A percentile compares a stretch with the other conserved stretches of the same genome.
phyloP scores from a whole-genome alignment of 2,797 vertebrate species.

The Enoplosus armatus region DNA sequence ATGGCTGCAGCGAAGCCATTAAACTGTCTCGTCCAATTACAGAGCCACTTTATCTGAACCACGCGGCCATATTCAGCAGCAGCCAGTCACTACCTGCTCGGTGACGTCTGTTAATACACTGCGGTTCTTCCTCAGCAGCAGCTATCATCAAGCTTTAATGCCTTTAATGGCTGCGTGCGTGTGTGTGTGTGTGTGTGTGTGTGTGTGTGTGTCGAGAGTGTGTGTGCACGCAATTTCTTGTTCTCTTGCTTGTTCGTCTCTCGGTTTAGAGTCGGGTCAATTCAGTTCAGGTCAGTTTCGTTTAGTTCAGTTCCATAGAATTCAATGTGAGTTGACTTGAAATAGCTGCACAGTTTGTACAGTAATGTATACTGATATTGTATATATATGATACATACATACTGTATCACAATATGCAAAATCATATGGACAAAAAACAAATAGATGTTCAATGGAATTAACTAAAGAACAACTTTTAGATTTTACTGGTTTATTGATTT shows the following conservation, averaged over 20 bases:
- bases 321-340: not conserved
- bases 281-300: conserved; percentile 1
- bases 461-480: no score
- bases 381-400: not conserved
- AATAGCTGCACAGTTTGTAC: no score
- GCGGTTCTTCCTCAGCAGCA: conserved; percentile 32
- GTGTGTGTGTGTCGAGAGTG: not conserved
- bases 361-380: not conserved
- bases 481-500: no score
- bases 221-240: no score
- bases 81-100: conserved; percentile 25
- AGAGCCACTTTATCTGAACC: conserved; percentile 62
- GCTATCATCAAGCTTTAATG: conserved; percentile 56
- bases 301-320: not conserved
- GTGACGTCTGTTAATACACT: conserved; percentile 47
- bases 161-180: not conserved
- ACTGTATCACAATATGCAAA: not conserved
- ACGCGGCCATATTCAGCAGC: conserved; percentile 30
- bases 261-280: no score
- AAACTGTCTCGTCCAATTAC: conserved; percentile 73
- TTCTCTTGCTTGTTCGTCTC: no score
- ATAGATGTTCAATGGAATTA: not conserved
- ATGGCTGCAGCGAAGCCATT: conserved; percentile 66
- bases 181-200: not conserved
- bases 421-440: not conserved